Conservation (phyloP, 2,113 vertebrate species). For the Bostrychus sinensis region DNA sequence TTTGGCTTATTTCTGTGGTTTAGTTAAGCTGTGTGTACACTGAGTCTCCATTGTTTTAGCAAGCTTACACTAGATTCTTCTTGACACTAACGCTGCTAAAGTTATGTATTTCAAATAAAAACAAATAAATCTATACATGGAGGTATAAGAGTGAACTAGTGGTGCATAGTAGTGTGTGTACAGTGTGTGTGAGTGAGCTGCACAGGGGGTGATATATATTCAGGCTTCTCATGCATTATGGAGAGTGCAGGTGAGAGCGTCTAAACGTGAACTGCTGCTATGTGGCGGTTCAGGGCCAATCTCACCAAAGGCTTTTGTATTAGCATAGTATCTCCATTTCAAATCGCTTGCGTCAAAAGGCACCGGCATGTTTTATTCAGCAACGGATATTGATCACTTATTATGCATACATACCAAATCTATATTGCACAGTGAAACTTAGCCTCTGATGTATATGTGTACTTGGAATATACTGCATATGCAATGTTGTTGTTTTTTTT, state of each 20-base stretch:
- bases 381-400: slow-evolving; percentile 74
- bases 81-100: not conserved
- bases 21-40: no score
- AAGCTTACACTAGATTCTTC: not conserved
- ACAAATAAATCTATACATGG: not conserved
- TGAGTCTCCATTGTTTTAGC: no score
- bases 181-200: slow-evolving; percentile 27
- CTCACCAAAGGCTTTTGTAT: slow-evolving; percentile 66
- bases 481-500: no score
- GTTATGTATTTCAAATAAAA: not conserved
- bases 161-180: slow-evolving; percentile 9
- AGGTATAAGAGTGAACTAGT: slow-evolving; percentile 23
- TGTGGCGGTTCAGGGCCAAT: slow-evolving; percentile 72
- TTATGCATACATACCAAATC: slow-evolving; percentile 67
- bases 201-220: slow-evolving; percentile 66
- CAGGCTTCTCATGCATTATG: slow-evolving; percentile 76
- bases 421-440: slow-evolving; percentile 54
- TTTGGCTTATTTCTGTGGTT: no score
- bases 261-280: slow-evolving; percentile 72
- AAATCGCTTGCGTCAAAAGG: slow-evolving; percentile 71
- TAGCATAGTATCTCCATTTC: slow-evolving; percentile 77
- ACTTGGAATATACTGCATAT: slow-evolving; percentile 31
- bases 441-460: slow-evolving; percentile 55
- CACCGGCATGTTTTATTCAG: slow-evolving; percentile 74
- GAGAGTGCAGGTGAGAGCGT: slow-evolving; percentile 71